phyloP scores from a whole-genome alignment of 2,888 invertebrate species.

The Perizoma flavofasciatum region DNA sequence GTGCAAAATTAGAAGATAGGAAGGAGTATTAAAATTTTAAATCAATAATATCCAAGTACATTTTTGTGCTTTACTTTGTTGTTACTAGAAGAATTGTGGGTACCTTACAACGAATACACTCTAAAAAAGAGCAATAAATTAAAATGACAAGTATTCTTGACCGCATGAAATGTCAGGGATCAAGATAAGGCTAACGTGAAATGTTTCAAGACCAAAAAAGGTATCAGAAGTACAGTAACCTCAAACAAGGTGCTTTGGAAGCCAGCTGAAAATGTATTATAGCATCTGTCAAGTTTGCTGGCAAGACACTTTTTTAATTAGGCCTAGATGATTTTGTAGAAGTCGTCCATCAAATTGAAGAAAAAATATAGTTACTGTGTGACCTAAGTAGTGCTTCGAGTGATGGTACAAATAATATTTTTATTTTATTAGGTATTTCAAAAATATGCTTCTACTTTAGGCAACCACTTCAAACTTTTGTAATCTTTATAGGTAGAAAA shows the following conservation, averaged over 20 bases:
- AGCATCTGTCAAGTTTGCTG: constrained; percentile 52
- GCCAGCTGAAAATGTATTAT: constrained; percentile 56
- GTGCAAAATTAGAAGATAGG: too few species aligned
- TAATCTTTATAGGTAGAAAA: too few species aligned
- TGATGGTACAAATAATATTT: too few species aligned
- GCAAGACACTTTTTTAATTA: constrained; percentile 1
- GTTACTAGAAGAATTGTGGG: neutral
- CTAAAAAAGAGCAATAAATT: constrained; percentile 25
- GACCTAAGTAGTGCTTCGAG: too few species aligned
- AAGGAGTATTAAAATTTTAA: too few species aligned
- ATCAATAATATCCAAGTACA: too few species aligned
- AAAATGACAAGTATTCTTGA: constrained; percentile 39
- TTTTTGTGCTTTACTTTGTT: too few species aligned
- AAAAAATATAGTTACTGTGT: too few species aligned
- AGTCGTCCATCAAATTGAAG: too few species aligned
- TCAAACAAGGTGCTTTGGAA: constrained; percentile 57
- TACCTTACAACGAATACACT: constrained; percentile 17
- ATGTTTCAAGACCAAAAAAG: constrained; percentile 59
- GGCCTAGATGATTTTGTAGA: neutral
- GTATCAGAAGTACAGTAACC: constrained; percentile 45
- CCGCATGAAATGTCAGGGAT: constrained; percentile 49
- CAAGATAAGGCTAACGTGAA: constrained; percentile 57
- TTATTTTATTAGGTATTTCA: too few species aligned
- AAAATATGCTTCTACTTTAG: too few species aligned
- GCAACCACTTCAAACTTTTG: too few species aligned